Conservation (phyloP, 2,113 vertebrate genomes). For the Vanacampus margaritifer region DNA sequence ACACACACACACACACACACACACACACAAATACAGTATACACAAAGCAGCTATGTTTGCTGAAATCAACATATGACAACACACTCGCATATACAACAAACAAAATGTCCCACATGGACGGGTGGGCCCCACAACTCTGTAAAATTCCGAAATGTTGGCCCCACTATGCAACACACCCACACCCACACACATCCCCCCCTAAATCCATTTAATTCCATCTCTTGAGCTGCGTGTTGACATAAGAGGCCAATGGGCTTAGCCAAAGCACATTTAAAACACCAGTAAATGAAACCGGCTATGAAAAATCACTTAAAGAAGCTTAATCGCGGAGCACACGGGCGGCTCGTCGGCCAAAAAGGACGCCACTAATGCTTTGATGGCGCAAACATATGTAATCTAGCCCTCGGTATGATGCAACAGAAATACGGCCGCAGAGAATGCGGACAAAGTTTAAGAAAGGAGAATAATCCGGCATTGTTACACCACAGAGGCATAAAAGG, state of each 20-base stretch:
- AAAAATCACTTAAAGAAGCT: conserved; percentile 72
- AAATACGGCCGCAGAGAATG: conserved; percentile 6
- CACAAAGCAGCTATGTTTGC: conserved; percentile 5
- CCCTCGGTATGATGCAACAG: conserved; percentile 55
- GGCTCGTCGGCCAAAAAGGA: conserved; percentile 47
- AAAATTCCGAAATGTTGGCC: no score
- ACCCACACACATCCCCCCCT: conserved; percentile 31
- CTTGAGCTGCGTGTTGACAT: conserved; percentile 72
- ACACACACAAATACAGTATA: background rate
- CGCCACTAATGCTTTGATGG: conserved; percentile 58
- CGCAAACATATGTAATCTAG: conserved; percentile 64
- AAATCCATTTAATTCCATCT: conserved; percentile 74
- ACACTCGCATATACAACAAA: background rate
- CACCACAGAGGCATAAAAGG: conserved; percentile 24
- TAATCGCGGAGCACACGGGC: conserved; percentile 60
- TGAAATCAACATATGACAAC: conserved; percentile 21
- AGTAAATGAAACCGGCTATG: conserved; percentile 64
- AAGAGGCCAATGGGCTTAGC: conserved; percentile 72
- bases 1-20: conserved; percentile 3
- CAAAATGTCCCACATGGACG: no score
- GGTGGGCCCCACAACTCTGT: no score
- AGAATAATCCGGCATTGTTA: conserved; percentile 20
- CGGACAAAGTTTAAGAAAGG: conserved; percentile 30
- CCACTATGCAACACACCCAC: conserved; percentile 14
- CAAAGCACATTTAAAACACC: conserved; percentile 68